phyloP scores from a whole-genome alignment of 2,113 vertebrate species.

The Anseranas semipalmata region DNA sequence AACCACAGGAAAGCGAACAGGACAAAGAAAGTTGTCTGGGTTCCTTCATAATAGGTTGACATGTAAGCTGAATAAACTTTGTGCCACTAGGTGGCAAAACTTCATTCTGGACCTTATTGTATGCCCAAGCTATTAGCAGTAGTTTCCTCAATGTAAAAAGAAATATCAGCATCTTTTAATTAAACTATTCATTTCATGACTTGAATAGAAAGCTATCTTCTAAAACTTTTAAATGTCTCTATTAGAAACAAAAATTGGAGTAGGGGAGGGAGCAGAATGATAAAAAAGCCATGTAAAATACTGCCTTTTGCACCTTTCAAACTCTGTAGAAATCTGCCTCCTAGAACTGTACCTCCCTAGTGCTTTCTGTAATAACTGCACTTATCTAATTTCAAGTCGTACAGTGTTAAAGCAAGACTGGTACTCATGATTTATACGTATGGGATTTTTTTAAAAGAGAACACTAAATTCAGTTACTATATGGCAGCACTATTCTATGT shows the following conservation, averaged over 20 bases:
- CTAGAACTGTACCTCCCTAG: neutral
- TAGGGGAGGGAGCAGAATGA: fast-evolving
- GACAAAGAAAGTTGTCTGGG: neutral
- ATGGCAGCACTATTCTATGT: neutral
- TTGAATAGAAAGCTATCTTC: neutral
- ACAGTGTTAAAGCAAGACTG: neutral
- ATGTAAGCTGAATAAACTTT: neutral
- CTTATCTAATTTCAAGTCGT: neutral
- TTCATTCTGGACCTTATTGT: neutral
- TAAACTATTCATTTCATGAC: neutral
- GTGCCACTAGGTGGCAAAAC: conserved; percentile 47
- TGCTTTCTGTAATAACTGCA: neutral
- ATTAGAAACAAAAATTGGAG: neutral
- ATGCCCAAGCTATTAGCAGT: neutral
- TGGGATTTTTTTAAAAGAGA: neutral
- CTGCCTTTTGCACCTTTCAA: neutral
- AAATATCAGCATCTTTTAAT: neutral
- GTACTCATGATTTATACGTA: neutral
- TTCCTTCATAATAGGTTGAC: neutral
- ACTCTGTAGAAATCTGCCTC: neutral
- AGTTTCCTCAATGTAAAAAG: neutral
- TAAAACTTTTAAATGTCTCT: neutral
- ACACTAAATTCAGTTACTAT: neutral
- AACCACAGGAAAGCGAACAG: neutral
- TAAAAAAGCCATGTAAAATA: neutral